Evolutionary conservation across 2,888 invertebrate species (phyloP), one percentile per base, ranked within the genome.

Genomic region (Agonopterix heracliana): DNA sequence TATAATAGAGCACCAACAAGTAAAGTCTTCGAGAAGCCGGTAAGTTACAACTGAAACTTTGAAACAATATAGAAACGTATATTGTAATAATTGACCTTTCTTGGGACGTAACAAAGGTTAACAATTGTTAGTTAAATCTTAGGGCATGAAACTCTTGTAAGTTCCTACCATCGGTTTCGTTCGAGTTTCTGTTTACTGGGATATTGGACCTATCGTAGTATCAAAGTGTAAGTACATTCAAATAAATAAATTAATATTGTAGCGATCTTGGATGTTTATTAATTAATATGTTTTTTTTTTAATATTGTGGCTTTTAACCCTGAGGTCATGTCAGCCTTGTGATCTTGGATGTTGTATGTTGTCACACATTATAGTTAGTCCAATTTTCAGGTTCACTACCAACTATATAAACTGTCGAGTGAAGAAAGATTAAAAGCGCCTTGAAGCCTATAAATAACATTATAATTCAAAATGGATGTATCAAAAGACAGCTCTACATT

Each of bases 61-160:
- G 45, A 47, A 64, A 74, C 69, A 71, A 71, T 64, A 60, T 68
- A 55, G 74, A 74, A 76, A 63, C 74, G 74, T 61, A 61, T 57
- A 63, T 63, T 64, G 69, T 76, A 76, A 67, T 71, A 60, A 71
- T 67, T 65, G 65, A 70, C 68, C 62, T 68, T 70, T 66, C 12
- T 53, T 54, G 59, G 61, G 61, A 64, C 50, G 64, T 61, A 69
- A 68, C 61, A 71, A 74, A 71, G 65, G 72, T 71, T 57, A 69
- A 65, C 61, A 66, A 66, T 74, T 74, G 65, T 70, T 71, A 61
- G 53, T 58, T 54, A 54, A 62, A 60, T 58, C 61, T 59, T 62
- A 64, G 62, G 61, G 59, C 63, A 60, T 61, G 47, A 49, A 54
- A 68, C 64, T 56, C 48, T 38, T n/a, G 38, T n/a, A 38, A 41